These are phyloP conservation scores for Ahaetulla prasina DNA, from an alignment of 2,113 vertebrate genomes.

Conservation along the genomic window DNA sequence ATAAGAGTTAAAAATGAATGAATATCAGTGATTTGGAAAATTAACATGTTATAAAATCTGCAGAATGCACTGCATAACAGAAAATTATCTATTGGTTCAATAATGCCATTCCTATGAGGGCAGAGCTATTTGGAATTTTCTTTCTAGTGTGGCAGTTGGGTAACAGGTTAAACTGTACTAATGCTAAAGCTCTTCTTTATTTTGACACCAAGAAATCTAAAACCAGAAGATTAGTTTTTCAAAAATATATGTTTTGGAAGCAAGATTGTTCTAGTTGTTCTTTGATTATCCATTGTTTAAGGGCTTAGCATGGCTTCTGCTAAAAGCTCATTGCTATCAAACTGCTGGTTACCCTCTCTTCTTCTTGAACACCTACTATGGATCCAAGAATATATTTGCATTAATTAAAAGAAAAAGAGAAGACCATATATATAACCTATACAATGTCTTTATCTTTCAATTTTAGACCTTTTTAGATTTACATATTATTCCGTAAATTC, in stretches of 20 bases:
- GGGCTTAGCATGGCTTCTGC: not conserved
- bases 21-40: not conserved
- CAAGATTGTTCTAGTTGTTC: not conserved
- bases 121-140: not conserved
- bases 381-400: not conserved
- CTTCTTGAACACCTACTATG: not conserved
- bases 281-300: not conserved
- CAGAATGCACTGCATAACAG: not conserved
- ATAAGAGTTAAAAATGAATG: not conserved
- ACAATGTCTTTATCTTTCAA: not conserved
- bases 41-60: not conserved
- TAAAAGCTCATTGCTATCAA: not conserved
- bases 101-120: not conserved
- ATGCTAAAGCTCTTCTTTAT: not conserved
- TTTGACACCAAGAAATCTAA: not conserved
- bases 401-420: not conserved
- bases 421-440: not conserved
- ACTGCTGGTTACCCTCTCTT: not conserved
- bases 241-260: not conserved
- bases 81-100: not conserved
- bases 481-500: not conserved
- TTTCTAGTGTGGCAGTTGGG: not conserved
- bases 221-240: not conserved
- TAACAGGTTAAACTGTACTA: not conserved
- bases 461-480: not conserved